Percentiles rank a stretch among this genome's conserved stretches.
phyloP scores from a whole-genome alignment of 2,797 vertebrate species.

The Eleutherodactylus coqui region DNA sequence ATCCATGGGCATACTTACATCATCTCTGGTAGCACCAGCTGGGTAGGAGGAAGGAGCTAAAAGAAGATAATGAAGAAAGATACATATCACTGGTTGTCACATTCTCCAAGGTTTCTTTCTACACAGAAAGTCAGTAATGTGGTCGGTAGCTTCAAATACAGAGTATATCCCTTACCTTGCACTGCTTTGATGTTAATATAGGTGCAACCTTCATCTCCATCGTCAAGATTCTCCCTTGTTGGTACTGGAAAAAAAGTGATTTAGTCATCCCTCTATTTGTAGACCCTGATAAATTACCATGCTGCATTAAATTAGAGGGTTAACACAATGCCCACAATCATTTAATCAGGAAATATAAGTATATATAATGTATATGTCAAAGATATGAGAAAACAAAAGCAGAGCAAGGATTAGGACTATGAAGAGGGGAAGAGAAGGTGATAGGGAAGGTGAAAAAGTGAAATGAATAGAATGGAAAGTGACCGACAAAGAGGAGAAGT shows the following conservation, averaged over 20 bases:
- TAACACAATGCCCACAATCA: no score
- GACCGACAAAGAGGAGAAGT: not conserved
- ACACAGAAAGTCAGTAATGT: no score
- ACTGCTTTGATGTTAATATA: not conserved
- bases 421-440: not conserved
- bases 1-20: not conserved
- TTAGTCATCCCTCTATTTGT: not conserved
- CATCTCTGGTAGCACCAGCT: not conserved
- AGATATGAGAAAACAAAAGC: not conserved
- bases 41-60: not conserved
- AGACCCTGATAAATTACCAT: not conserved
- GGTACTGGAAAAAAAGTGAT: not conserved
- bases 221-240: not conserved
- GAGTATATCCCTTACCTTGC: not conserved
- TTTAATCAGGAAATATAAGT: not conserved
- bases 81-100: not conserved
- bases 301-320: not conserved
- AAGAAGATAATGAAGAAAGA: not conserved
- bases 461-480: no score
- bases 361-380: not conserved
- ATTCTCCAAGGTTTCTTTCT: not conserved
- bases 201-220: not conserved
- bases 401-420: not conserved
- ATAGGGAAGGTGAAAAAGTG: not conserved
- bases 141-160: no score